A percentile compares a stretch with the other conserved stretches of the same genome.
Conservation (phyloP, 2,888 invertebrate genomes). For the Malthinus seriepunctatus region DNA sequence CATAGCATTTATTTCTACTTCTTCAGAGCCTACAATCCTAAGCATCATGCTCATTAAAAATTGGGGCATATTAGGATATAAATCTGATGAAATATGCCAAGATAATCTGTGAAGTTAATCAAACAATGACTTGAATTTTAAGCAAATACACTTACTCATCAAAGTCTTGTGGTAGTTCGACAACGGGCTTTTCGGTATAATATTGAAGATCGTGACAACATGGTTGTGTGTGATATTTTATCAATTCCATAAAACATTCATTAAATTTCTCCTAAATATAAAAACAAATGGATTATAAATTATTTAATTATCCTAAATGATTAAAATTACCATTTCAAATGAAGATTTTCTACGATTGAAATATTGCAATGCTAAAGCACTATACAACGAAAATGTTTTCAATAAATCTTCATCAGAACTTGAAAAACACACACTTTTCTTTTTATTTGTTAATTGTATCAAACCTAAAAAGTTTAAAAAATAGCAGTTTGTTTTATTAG, state of each 20-base stretch:
- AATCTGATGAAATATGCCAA: slow-evolving; percentile 61
- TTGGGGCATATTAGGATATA: slow-evolving; percentile 58
- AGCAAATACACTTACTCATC: slow-evolving; percentile 50
- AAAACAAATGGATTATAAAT: not conserved
- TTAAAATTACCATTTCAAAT: slow-evolving; percentile 52
- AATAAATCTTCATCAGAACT: slow-evolving; percentile 60
- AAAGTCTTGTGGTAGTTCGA: slow-evolving; percentile 56
- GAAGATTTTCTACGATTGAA: slow-evolving; percentile 58
- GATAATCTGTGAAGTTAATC: slow-evolving; percentile 46
- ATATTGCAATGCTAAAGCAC: slow-evolving; percentile 62
- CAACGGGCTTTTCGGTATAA: slow-evolving; percentile 53
- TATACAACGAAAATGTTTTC: slow-evolving; percentile 61
- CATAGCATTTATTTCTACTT: slow-evolving; percentile 51
- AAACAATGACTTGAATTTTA: not conserved
- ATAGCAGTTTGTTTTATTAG: too few relatives aligned
- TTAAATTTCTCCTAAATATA: slow-evolving; percentile 22
- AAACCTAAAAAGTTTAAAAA: slow-evolving; percentile 52
- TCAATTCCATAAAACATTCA: slow-evolving; percentile 41
- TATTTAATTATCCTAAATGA: not conserved
- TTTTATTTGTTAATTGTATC: slow-evolving; percentile 63
- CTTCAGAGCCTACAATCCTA: slow-evolving; percentile 55
- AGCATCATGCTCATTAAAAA: slow-evolving; percentile 59
- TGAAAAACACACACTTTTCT: slow-evolving; percentile 55
- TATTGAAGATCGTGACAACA: slow-evolving; percentile 59
- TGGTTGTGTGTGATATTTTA: slow-evolving; percentile 58